Evolutionary conservation across 2,797 vertebrate species (phyloP).

Genomic region (Gila robusta): DNA sequence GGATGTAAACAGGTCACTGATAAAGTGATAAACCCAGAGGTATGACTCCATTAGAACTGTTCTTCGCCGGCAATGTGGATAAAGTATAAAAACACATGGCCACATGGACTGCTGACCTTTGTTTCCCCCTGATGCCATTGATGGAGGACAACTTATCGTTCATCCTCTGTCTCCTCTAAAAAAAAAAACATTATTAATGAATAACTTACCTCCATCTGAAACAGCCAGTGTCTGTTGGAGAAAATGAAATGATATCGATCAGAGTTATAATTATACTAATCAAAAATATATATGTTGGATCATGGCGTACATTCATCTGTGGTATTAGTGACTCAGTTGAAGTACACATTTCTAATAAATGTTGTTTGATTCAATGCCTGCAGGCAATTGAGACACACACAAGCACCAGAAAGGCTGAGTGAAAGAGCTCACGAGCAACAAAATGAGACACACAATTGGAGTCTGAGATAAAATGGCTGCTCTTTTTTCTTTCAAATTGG

Average conservation of each 20-base stretch:
- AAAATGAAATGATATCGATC: conserved; percentile 48
- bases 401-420: background rate
- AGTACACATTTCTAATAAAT: conserved; percentile 19
- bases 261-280: conserved; percentile 33
- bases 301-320: background rate
- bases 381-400: background rate
- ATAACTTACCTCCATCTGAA: conserved; percentile 94
- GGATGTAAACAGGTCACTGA: conserved; percentile 60
- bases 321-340: conserved; percentile 1
- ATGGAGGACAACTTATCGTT: conserved; percentile 6
- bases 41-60: conserved; percentile 17
- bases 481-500: background rate
- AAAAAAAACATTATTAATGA: conserved; percentile 52
- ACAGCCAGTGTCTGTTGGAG: conserved; percentile 87
- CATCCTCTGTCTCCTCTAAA: background rate
- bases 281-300: conserved; percentile 28
- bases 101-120: background rate
- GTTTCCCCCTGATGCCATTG: background rate
- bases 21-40: conserved; percentile 42
- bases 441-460: conserved; percentile 9
- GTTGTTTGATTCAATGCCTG: background rate
- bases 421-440: background rate
- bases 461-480: conserved; percentile 7
- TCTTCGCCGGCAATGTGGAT: conserved; percentile 14
- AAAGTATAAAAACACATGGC: conserved; percentile 20